phyloP scores from a whole-genome alignment of 2,888 invertebrate genomes.

The Brachyptera putata region DNA sequence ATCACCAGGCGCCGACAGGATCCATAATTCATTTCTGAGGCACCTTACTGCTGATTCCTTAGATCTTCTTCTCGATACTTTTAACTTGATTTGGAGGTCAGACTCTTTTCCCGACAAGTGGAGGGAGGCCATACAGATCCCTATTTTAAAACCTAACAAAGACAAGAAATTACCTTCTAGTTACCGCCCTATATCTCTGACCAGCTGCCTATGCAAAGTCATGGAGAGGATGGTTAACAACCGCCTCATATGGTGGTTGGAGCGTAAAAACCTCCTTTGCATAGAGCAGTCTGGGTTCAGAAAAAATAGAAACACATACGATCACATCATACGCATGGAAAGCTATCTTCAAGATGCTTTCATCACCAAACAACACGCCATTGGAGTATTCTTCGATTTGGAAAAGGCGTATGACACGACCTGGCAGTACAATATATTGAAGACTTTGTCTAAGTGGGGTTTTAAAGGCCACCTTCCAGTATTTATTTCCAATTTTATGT shows the following conservation, averaged over 20 bases:
- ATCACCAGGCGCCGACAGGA: too few relatives aligned
- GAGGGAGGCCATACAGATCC: neutral
- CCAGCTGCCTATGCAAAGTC: slow-evolving; percentile 33
- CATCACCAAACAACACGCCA: slow-evolving; percentile 31
- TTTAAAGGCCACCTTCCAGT: too few relatives aligned
- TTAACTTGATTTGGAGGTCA: too few relatives aligned
- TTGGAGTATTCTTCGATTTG: too few relatives aligned
- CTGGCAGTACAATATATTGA: slow-evolving; percentile 28
- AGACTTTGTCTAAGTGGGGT: too few relatives aligned
- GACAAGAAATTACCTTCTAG: neutral
- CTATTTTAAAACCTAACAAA: slow-evolving; percentile 8
- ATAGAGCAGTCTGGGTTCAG: too few relatives aligned
- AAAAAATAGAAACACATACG: neutral
- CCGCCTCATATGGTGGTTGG: slow-evolving; percentile 33
- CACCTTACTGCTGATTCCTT: too few relatives aligned
- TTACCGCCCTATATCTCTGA: slow-evolving; percentile 36
- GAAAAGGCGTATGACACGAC: too few relatives aligned
- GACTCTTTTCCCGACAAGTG: slow-evolving; percentile 17
- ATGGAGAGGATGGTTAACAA: slow-evolving; percentile 33
- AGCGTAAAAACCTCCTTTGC: slow-evolving; percentile 29
- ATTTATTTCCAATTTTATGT: slow-evolving; percentile 23
- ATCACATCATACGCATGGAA: slow-evolving; percentile 16
- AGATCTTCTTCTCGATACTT: too few relatives aligned
- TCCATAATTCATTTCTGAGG: too few relatives aligned
- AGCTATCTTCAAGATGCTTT: too few relatives aligned